Evolutionary conservation across 2,888 invertebrate genomes (phyloP), one percentile per base, ranked within the genome.

Genomic region (Drosophila diplacantha): DNA sequence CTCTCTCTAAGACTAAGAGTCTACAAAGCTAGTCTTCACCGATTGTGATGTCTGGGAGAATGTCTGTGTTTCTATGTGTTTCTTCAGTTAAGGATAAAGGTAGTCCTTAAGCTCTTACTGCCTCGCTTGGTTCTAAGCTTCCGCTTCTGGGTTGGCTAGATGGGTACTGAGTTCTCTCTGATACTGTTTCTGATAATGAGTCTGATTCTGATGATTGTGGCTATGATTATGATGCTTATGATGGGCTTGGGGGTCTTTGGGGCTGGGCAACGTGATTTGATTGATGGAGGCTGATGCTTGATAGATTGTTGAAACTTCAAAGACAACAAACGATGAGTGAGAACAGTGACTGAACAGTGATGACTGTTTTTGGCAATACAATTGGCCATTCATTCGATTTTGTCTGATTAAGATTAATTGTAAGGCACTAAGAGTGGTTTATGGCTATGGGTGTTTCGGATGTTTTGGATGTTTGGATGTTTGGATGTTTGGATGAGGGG

Each of bases 241-340:
- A 39, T 24, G 20, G 38, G 2, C 7, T 38, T 37, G 5, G 18
- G 20, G 4, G 37, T 12, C 7, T 38, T 39, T 3, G 20, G 20
- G 18, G 18, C 18, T 38, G 38, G 37, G 12, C 12, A 18, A 20
- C 7, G 3, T 39, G 69, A 69, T 64, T 7, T 47, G 47, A 78
- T 68, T n/a, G 56, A 18, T 46, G 51, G 51, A 46, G 29, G 35
- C 41, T 31, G 37, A 49, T 50, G 34, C 38, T 72, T 58, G 70
- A 68, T 75, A 57, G 77, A 78, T 83, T 83, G 78, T 81, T 77
- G 57, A 83, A 79, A 79, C 78, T 79, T 79, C 78, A 79, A 79
- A 79, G 78, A 83, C 78, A 83, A 79, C 78, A 79, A 79, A 77
- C 75, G 78, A 79, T 79, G 78, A 79, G 78, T 79, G 83, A 73